phyloP scores from a whole-genome alignment of 2,888 invertebrate species.

The Hydrotaea cyrtoneurina region DNA sequence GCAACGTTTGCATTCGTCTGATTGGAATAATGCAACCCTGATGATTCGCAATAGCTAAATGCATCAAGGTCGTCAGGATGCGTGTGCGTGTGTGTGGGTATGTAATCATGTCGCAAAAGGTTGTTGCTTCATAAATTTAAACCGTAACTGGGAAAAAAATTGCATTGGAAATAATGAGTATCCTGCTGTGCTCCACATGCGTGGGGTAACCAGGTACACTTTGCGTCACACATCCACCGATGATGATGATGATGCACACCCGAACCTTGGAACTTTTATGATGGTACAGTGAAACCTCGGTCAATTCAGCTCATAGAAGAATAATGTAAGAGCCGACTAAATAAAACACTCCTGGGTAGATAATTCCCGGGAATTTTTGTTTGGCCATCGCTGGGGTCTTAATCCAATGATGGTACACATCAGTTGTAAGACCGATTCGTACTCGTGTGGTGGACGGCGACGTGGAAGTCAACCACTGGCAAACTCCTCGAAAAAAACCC shows the following conservation, averaged over 20 bases:
- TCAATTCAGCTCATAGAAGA: too few relatives aligned
- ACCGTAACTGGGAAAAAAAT: background rate
- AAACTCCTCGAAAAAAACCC: too few relatives aligned
- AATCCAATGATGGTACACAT: too few relatives aligned
- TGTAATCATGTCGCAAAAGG: background rate
- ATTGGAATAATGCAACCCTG: background rate
- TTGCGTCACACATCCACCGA: background rate
- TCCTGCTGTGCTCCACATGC: conserved; percentile 1
- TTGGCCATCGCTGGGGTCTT: too few relatives aligned
- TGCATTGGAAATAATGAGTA: background rate
- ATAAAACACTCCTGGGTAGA: too few relatives aligned
- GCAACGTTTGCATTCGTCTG: background rate
- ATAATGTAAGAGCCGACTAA: too few relatives aligned
- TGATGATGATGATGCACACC: background rate
- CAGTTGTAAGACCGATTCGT: too few relatives aligned
- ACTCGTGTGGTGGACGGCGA: too few relatives aligned
- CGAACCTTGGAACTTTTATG: too few relatives aligned
- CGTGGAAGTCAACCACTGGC: too few relatives aligned
- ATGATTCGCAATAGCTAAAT: background rate
- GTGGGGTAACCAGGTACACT: background rate
- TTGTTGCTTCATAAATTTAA: background rate
- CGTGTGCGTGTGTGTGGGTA: background rate
- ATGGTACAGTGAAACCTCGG: too few relatives aligned
- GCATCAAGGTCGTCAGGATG: background rate
- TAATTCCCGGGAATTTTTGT: too few relatives aligned